Conservation (phyloP, 2,888 invertebrate species). For the Hydropsyche betteni region DNA sequence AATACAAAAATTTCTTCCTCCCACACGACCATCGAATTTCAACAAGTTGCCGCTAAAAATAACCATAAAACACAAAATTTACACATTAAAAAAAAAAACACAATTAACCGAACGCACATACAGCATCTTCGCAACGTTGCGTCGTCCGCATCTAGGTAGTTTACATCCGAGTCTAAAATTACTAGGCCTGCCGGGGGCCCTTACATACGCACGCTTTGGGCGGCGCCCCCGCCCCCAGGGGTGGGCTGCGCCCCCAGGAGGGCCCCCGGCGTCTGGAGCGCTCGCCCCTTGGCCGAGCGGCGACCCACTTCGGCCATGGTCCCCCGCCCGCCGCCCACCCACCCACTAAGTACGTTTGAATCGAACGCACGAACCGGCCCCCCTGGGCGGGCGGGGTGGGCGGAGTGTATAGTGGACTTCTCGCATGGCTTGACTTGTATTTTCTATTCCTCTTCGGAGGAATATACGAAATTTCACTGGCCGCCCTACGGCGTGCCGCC, state of each 20-base stretch:
- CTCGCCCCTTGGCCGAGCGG: slow-evolving; percentile 42
- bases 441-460: slow-evolving; percentile 63
- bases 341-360: slow-evolving; percentile 58
- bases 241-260: slow-evolving; percentile 15
- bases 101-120: too few relatives aligned
- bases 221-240: slow-evolving; percentile 17
- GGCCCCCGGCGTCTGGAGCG: slow-evolving; percentile 46
- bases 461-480: slow-evolving; percentile 41
- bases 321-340: slow-evolving; percentile 1
- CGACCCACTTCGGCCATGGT: slow-evolving; percentile 40
- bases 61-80: neutral
- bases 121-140: slow-evolving; percentile 2
- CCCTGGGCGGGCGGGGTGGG: slow-evolving; percentile 26
- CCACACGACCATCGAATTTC: too few relatives aligned
- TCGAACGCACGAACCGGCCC: slow-evolving; percentile 64
- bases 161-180: slow-evolving; percentile 52
- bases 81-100: neutral
- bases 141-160: slow-evolving; percentile 49
- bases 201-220: slow-evolving; percentile 43
- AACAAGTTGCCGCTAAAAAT: too few relatives aligned
- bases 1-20: too few relatives aligned
- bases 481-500: neutral
- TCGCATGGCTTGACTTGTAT: slow-evolving; percentile 67
- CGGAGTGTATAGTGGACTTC: slow-evolving; percentile 65
- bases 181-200: slow-evolving; percentile 44